Evolutionary conservation across 2,888 invertebrate species (phyloP).

Genomic region (Volucella zonaria): DNA sequence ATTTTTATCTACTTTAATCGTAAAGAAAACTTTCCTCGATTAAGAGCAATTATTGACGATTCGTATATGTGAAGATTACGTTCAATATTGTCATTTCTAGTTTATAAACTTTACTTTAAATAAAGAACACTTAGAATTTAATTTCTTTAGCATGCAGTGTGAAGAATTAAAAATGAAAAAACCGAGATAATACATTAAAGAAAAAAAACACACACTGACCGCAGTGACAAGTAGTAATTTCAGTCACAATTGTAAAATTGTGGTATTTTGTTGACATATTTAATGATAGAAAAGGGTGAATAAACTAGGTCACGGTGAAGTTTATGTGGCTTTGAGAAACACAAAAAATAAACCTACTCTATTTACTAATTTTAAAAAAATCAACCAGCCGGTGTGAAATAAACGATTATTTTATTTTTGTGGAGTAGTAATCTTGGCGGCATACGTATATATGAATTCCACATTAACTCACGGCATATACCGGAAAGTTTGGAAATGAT

Average conservation of each 20-base stretch:
- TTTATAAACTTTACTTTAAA: constrained; percentile 26
- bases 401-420: no score
- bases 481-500: no score
- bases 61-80: neutral
- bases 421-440: no score
- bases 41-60: neutral
- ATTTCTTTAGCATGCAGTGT: constrained; percentile 33
- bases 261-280: constrained; percentile 23
- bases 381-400: neutral
- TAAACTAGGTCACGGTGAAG: constrained; percentile 44
- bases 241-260: constrained; percentile 49
- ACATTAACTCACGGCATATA: no score
- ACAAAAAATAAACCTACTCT: neutral
- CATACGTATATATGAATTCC: no score
- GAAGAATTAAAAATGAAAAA: constrained; percentile 52
- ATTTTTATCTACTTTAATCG: constrained; percentile 1
- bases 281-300: neutral
- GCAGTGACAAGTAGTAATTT: constrained; percentile 45
- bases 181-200: constrained; percentile 55
- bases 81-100: constrained; percentile 30
- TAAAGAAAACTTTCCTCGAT: neutral
- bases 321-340: constrained; percentile 1
- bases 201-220: constrained; percentile 31
- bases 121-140: constrained; percentile 31
- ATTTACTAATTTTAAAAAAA: no score